These are phyloP conservation scores for mouse (Mus musculus) DNA, from an alignment of 2,113 vertebrate genomes.

Conservation along the genomic window DNA sequence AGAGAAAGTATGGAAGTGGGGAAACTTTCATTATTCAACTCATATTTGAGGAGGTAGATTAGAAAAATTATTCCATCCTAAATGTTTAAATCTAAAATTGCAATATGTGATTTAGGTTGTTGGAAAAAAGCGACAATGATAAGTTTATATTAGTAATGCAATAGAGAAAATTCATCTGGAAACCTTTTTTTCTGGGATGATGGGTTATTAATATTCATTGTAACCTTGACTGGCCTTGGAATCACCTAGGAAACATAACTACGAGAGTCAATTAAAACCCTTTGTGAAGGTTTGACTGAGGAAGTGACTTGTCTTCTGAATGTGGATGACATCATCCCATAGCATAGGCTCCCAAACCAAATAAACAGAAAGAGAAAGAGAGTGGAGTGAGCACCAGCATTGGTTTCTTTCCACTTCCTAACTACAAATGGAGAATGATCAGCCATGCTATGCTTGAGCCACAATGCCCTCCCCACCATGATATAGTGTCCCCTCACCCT, in stretches of 20 bases:
- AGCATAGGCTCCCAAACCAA: neutral
- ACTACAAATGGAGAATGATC: neutral
- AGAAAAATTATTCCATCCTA: neutral
- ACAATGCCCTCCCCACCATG: too few species aligned
- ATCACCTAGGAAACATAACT: neutral
- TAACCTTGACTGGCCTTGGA: neutral
- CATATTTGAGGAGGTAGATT: neutral
- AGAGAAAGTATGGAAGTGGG: neutral
- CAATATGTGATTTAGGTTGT: neutral
- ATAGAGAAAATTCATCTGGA: neutral
- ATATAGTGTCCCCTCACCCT: too few species aligned
- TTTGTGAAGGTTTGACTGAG: neutral
- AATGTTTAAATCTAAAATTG: neutral
- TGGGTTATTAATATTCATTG: neutral
- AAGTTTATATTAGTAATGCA: neutral
- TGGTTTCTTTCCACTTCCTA: neutral
- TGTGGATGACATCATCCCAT: neutral
- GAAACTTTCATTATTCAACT: neutral
- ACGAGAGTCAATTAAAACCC: too few species aligned
- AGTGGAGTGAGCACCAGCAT: neutral
- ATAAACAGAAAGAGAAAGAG: neutral
- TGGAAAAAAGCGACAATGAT: neutral
- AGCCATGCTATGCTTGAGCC: neutral
- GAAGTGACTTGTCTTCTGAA: neutral
- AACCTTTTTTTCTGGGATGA: neutral